Conservation (phyloP, 2,113 vertebrate species). For the Dicaeum eximium region DNA sequence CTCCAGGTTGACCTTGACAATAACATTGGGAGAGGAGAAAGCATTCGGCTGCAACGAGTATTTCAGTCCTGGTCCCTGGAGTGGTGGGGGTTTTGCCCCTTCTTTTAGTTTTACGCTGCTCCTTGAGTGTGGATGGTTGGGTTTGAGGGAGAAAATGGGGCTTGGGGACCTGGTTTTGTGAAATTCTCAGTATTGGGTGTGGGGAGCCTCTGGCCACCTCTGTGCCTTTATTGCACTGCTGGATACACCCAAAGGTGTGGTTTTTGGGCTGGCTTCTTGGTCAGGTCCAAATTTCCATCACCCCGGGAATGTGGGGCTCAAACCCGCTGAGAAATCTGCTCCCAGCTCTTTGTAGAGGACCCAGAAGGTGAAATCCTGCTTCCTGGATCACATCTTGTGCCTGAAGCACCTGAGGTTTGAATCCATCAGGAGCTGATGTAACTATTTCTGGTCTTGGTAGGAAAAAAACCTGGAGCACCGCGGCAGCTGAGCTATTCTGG, state of each 20-base stretch:
- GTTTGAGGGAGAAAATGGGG: neutral
- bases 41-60: neutral
- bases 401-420: constrained; percentile 1
- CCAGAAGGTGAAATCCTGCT: constrained; percentile 12
- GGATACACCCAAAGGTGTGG: neutral
- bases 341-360: neutral
- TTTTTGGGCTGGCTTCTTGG: neutral
- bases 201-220: neutral
- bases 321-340: neutral
- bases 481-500: neutral
- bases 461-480: neutral
- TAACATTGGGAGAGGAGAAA: constrained; percentile 63
- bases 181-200: fast-evolving
- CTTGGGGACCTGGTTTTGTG: neutral
- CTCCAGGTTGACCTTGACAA: constrained; percentile 71
- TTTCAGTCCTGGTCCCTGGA: neutral
- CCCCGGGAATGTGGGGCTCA: fast-evolving
- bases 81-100: neutral
- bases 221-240: fast-evolving
- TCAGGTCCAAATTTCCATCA: neutral
- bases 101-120: neutral
- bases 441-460: constrained; percentile 29
- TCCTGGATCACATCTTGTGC: neutral
- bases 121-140: neutral
- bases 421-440: constrained; percentile 38